Evolutionary conservation across 2,888 invertebrate species (phyloP).

Genomic region (Perithous albicinctus): DNA sequence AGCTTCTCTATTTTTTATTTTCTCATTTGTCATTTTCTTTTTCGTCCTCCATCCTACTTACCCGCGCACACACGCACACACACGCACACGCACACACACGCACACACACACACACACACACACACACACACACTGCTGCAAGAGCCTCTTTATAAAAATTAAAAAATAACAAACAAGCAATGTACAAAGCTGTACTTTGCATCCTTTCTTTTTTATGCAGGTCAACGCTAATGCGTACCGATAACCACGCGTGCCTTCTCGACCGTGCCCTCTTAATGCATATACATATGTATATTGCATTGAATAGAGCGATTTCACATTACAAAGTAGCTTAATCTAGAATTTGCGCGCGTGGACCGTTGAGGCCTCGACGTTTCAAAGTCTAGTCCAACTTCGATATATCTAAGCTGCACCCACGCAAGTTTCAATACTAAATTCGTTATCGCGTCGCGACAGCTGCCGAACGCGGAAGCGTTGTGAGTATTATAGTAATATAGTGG

Average conservation of each 20-base stretch:
- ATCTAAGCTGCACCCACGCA: slow-evolving; percentile 10
- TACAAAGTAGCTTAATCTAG: slow-evolving; percentile 3
- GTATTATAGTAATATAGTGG: slow-evolving; percentile 27
- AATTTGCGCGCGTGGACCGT: slow-evolving; percentile 27
- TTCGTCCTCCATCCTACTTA: too few relatives aligned
- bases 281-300: background rate
- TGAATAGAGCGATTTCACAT: slow-evolving; percentile 1
- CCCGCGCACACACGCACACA: too few relatives aligned
- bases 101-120: too few relatives aligned
- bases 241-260: slow-evolving; percentile 11
- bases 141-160: too few relatives aligned
- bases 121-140: too few relatives aligned
- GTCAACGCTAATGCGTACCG: slow-evolving; percentile 16
- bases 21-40: slow-evolving; percentile 2
- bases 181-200: background rate
- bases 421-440: slow-evolving; percentile 47
- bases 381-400: slow-evolving; percentile 35
- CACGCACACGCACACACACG: too few relatives aligned
- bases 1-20: slow-evolving; percentile 22
- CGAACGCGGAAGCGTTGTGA: slow-evolving; percentile 51
- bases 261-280: slow-evolving; percentile 46
- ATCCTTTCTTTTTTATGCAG: background rate
- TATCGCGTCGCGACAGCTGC: slow-evolving; percentile 60
- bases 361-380: slow-evolving; percentile 41
- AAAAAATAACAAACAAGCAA: too few relatives aligned